These are phyloP conservation scores for Bryconaethiops microstoma DNA, from an alignment of 2,797 vertebrate species.

Conservation along the genomic window DNA sequence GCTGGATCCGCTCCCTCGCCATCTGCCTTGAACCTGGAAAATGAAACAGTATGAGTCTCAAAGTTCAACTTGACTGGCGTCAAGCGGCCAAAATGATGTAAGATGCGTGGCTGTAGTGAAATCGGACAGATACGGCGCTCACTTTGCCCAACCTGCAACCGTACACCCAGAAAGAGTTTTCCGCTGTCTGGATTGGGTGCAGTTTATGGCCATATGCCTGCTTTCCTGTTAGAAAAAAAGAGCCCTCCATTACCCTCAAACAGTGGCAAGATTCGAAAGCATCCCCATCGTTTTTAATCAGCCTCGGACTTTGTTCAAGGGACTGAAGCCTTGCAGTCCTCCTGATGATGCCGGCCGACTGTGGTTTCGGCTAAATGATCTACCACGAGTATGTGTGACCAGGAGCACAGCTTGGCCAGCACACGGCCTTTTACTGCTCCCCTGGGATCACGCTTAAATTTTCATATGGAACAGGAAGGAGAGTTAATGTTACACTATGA, in stretches of 20 bases:
- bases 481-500: slow-evolving; percentile 77
- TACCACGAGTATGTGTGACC: slow-evolving; percentile 66
- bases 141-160: slow-evolving; percentile 15
- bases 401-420: slow-evolving; percentile 69
- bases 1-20: slow-evolving; percentile 35
- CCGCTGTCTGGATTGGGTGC: neutral
- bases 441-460: slow-evolving; percentile 74
- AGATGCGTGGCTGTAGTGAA: slow-evolving; percentile 36
- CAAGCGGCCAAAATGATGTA: slow-evolving; percentile 35
- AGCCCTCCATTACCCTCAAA: slow-evolving; percentile 8
- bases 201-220: neutral
- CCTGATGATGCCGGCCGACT: slow-evolving; percentile 39
- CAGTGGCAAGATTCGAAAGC: slow-evolving; percentile 25
- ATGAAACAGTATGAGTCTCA: slow-evolving; percentile 19
- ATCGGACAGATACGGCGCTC: slow-evolving; percentile 30
- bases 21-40: slow-evolving; percentile 39
- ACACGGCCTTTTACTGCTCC: slow-evolving; percentile 68
- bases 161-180: neutral
- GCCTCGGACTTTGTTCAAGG: slow-evolving; percentile 23
- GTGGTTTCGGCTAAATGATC: slow-evolving; percentile 58
- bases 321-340: slow-evolving; percentile 10
- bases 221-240: neutral
- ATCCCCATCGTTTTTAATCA: slow-evolving; percentile 25
- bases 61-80: slow-evolving; percentile 37
- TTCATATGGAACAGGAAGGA: slow-evolving; percentile 77